Conservation (phyloP, 1,140 invertebrate species). For the Pseudomyrmex pallidus region DNA sequence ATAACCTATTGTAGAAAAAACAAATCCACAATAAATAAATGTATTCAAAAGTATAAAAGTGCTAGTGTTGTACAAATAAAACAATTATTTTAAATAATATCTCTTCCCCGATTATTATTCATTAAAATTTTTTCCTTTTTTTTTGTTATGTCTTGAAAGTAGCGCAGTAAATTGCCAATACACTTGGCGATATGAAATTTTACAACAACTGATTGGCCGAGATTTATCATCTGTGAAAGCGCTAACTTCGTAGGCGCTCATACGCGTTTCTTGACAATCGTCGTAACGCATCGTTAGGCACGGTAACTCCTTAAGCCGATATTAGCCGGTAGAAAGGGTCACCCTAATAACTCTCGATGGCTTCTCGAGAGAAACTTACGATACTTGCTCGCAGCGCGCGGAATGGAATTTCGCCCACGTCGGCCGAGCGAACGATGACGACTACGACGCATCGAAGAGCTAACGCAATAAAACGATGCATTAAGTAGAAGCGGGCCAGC, state of each 20-base stretch:
- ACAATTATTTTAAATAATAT: too few species aligned
- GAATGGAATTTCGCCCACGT: conserved; percentile 56
- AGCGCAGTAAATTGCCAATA: neutral
- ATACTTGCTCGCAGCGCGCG: conserved; percentile 22
- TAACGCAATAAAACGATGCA: conserved; percentile 61
- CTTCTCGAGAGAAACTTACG: conserved; percentile 52
- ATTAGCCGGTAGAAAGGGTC: conserved; percentile 48
- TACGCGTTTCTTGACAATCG: conserved; percentile 46
- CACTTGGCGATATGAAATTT: conserved; percentile 17
- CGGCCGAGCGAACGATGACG: neutral
- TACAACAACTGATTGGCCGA: conserved; percentile 22
- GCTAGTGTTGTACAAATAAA: too few species aligned
- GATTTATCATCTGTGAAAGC: conserved; percentile 52
- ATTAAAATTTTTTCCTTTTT: neutral
- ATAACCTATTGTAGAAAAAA: neutral
- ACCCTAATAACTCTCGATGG: conserved; percentile 45
- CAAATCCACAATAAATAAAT: neutral
- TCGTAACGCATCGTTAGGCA: conserved; percentile 54
- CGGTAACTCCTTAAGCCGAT: conserved; percentile 43
- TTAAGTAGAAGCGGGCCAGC: conserved; percentile 48
- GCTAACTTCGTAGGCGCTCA: conserved; percentile 43
- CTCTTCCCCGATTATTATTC: too few species aligned
- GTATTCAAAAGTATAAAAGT: too few species aligned
- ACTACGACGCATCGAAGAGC: conserved; percentile 42
- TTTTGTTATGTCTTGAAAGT: neutral